A percentile compares a stretch with the other conserved stretches of the same genome.
Evolutionary conservation across 2,797 vertebrate species (phyloP).

Genomic region (Catharus ustulatus): DNA sequence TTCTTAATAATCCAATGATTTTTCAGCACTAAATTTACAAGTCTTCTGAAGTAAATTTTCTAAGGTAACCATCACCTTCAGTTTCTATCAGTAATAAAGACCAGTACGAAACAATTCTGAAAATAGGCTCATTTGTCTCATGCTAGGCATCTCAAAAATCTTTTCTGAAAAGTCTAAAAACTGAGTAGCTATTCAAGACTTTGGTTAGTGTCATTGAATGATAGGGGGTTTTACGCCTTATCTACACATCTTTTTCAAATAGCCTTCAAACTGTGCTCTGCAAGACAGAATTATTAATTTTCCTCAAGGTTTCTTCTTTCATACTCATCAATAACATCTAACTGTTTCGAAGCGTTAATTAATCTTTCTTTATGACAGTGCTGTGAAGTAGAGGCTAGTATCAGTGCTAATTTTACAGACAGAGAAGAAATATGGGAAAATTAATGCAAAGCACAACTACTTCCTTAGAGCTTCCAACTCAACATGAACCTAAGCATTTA

Average conservation of each 20-base stretch:
- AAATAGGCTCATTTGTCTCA: not conserved
- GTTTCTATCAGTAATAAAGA: not conserved
- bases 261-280: conserved; percentile 36
- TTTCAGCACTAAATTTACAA: not conserved
- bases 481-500: not conserved
- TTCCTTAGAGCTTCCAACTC: not conserved
- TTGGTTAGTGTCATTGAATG: conserved; percentile 3
- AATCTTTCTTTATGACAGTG: conserved; percentile 16
- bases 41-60: not conserved
- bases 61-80: not conserved
- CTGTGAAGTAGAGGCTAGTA: not conserved
- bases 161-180: not conserved
- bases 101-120: not conserved
- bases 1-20: not conserved
- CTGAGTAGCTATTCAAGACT: not conserved
- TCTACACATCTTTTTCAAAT: not conserved
- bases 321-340: conserved; percentile 36
- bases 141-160: not conserved
- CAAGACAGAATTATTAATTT: conserved; percentile 36
- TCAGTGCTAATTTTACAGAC: not conserved
- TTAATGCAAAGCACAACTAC: not conserved
- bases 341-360: conserved; percentile 12
- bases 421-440: not conserved
- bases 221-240: not conserved
- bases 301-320: conserved; percentile 32